Percentiles rank a stretch among this genome's conserved stretches.
Conservation (phyloP, 2,797 vertebrate species). For the Anableps anableps region DNA sequence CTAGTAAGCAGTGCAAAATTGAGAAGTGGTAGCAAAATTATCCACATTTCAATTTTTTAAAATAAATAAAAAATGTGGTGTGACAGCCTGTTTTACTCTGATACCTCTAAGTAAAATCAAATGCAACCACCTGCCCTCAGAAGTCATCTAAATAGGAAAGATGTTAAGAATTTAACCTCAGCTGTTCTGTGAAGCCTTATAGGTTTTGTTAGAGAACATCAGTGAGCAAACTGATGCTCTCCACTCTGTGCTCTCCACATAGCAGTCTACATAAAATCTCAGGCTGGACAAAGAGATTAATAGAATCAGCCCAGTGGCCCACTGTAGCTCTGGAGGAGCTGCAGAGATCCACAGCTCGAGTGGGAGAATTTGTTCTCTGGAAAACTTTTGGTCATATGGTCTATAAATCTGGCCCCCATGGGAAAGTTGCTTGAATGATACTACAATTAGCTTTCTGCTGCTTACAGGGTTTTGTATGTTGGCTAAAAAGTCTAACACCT, state of each 20-base stretch:
- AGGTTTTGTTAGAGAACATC: neutral
- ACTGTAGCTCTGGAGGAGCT: neutral
- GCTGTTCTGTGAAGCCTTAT: too few species aligned
- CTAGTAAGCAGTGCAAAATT: neutral
- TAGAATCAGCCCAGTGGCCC: too few species aligned
- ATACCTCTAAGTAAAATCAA: neutral
- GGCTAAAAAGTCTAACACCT: too few species aligned
- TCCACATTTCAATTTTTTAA: neutral
- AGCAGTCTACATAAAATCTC: too few species aligned
- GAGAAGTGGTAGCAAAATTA: neutral
- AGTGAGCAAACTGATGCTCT: neutral
- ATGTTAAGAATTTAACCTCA: neutral
- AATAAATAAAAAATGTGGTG: neutral
- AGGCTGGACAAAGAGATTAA: too few species aligned
- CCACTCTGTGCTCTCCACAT: too few species aligned
- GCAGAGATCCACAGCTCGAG: neutral
- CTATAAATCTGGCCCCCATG: neutral
- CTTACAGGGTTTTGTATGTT: too few species aligned
- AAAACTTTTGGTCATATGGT: neutral
- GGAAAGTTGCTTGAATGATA: neutral
- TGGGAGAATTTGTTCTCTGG: neutral
- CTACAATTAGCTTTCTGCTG: too few species aligned
- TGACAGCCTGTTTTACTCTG: neutral
- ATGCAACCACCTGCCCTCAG: neutral
- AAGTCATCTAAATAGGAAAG: neutral